Base-by-base conservation (phyloP, 2,888 invertebrate genomes). In the Diogma glabrata region DNA sequence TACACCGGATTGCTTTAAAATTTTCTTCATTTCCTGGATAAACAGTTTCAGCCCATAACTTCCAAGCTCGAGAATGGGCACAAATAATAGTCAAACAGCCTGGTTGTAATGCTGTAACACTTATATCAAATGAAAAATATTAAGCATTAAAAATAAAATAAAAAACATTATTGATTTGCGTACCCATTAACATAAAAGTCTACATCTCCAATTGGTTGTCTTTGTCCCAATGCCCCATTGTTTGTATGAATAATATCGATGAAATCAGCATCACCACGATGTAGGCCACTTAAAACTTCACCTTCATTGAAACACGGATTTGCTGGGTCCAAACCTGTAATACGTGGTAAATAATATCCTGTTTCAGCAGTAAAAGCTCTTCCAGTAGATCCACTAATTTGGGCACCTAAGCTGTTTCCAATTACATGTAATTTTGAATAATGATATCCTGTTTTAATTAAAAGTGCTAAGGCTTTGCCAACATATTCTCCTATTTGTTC, bases 321-420 rank as follows among this genome's bases (percentile, higher is more conserved):
- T 3, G 69, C 68, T 3, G 68, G 69, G 60, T 68, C 69, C 17
- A 68, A 55, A 7, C 64, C 68, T 1, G 67, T 69, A 30, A 68
- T 66, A 12, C 67, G 61, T 9, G 61, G 60, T 19, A 68, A 58
- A 9, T 57, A 19, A 46, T 63, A 57, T 4, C 60, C 60, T 2
- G 69, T 65, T 3, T 62, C 49, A 3, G 56, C 53, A 26, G 53
- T 58, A 43, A 66, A 69, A 12, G 59, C 58, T 10, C 65, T 60
- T 0, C 65, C 69, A 6, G 67, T 66, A 2, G 57, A 51, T 14
- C 69, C 67, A 58, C 62, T 61, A 24, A 68, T 66, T 49, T 68
- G 69, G 2, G 68, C 67, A 6, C 67, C 67, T 51, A 68, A 54
- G n/a, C 65, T 67, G 33, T 70, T 68, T 2, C 69, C 65, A 16